phyloP scores from a whole-genome alignment of 2,888 invertebrate species.

The Bhutanitis thaidina region DNA sequence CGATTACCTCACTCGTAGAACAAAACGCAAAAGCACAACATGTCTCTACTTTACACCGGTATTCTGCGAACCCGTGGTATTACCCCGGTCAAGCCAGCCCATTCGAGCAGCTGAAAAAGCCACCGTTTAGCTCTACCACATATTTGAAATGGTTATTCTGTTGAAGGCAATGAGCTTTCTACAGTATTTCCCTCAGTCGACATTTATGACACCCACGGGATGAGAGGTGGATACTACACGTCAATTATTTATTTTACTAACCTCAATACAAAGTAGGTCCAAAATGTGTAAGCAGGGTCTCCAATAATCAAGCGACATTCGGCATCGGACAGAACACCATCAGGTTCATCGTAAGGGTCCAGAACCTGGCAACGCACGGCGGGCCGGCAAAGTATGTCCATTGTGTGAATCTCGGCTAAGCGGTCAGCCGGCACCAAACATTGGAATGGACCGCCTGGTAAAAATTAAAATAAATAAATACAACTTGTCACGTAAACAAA shows the following conservation, averaged over 20 bases:
- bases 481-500: too few species aligned
- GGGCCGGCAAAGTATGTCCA: slow-evolving; percentile 78
- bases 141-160: neutral
- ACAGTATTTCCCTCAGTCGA: too few species aligned
- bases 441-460: slow-evolving; percentile 56
- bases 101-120: too few species aligned
- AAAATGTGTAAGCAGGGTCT: slow-evolving; percentile 84
- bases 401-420: slow-evolving; percentile 46
- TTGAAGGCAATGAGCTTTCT: too few species aligned
- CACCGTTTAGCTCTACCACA: neutral
- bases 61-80: too few species aligned
- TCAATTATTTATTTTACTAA: too few species aligned
- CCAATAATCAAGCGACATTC: slow-evolving; percentile 82
- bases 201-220: too few species aligned
- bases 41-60: too few species aligned
- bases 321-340: slow-evolving; percentile 83
- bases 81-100: too few species aligned
- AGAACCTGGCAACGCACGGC: slow-evolving; percentile 85
- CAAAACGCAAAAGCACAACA: too few species aligned
- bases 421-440: slow-evolving; percentile 82
- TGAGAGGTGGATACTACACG: too few species aligned
- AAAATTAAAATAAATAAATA: neutral
- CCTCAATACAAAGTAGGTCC: slow-evolving; percentile 84
- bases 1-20: too few species aligned
- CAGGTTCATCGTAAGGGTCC: slow-evolving; percentile 84